Conservation (phyloP, 2,888 invertebrate genomes). For the Tridacna crocea region DNA sequence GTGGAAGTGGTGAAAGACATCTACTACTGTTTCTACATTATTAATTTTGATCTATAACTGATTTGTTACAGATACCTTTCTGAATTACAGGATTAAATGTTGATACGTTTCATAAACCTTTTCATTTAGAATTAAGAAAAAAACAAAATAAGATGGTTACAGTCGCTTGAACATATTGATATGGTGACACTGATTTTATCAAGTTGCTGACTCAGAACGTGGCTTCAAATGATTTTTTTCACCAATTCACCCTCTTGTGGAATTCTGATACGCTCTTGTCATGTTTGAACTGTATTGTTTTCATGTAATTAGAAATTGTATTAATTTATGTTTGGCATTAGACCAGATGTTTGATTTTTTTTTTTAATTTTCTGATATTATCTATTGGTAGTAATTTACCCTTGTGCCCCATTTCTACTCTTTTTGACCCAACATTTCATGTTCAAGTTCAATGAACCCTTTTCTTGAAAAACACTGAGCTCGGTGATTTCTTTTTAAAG, state of each 20-base stretch:
- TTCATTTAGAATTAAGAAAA: slow-evolving; percentile 45
- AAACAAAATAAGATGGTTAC: slow-evolving; percentile 58
- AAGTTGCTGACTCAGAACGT: slow-evolving; percentile 25
- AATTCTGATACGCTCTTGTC: slow-evolving; percentile 40
- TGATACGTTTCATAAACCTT: slow-evolving; percentile 44
- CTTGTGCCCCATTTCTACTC: slow-evolving; percentile 1
- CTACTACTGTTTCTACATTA: too few relatives aligned
- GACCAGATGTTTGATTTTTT: slow-evolving; percentile 48
- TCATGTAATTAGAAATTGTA: slow-evolving; percentile 59
- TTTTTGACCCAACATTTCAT: too few relatives aligned
- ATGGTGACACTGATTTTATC: slow-evolving; percentile 64
- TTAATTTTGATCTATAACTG: too few relatives aligned
- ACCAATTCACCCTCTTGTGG: slow-evolving; percentile 50
- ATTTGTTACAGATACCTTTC: neutral
- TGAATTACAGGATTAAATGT: slow-evolving; percentile 10
- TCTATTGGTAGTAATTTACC: slow-evolving; percentile 22
- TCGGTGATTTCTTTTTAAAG: too few relatives aligned
- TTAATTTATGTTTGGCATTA: slow-evolving; percentile 55
- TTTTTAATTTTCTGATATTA: slow-evolving; percentile 18
- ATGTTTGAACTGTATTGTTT: slow-evolving; percentile 31
- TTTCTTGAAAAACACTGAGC: too few relatives aligned
- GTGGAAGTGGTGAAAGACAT: too few relatives aligned
- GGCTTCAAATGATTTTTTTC: slow-evolving; percentile 22
- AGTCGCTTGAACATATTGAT: slow-evolving; percentile 51
- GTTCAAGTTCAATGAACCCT: too few relatives aligned